Base-by-base conservation (phyloP, 2,888 invertebrate genomes). In the Trissolcus brochymenae region DNA sequence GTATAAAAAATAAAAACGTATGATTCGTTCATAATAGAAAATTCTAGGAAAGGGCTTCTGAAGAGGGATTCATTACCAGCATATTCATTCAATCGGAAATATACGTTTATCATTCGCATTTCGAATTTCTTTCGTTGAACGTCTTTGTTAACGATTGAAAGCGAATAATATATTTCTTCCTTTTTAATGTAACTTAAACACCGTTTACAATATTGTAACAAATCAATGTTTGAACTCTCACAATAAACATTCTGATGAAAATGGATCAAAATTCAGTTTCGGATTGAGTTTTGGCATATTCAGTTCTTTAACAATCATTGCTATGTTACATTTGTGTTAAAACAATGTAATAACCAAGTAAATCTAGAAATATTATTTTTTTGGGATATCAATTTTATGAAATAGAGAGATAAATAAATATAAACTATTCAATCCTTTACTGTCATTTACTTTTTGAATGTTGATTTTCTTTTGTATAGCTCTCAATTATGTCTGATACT, bases 401-500 rank as follows among this genome's bases (percentile, higher is more conserved):
- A 66, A 57, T 57, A 57, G 51, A 51, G 57, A 41, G 57, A 57
- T 57, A 57, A 51, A 51, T 17, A 57, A 60, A 62, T 50, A 71
- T 62, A 62, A 71, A 62, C 61, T 57, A 62, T 62, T 56, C 56
- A 62, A 62, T 57, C 50, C 41, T 62, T 19, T 14, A 56, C 51
- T 57, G 57, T 61, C 41, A 51, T 71, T 71, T 71, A 57, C 57
- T 40, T 72, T 72, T 46, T 57, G 54, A 64, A 72, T 72, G 62
- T 71, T 50, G 62, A 62, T 71, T 35, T 71, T 62, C 71, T 62
- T 70, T 71, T 71, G 62, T 62, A 57, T 55, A 71, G 56, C 62
- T 62, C 62, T 71, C 71, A 57, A 71, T 71, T 71, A 62, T 71
- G 71, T 71, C 64, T 59, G 71, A 71, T 71, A 71, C 70, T 62